A percentile compares a stretch with the other conserved stretches of the same genome.
phyloP scores from a whole-genome alignment of 2,888 invertebrate species.

The Archips crataeganus region DNA sequence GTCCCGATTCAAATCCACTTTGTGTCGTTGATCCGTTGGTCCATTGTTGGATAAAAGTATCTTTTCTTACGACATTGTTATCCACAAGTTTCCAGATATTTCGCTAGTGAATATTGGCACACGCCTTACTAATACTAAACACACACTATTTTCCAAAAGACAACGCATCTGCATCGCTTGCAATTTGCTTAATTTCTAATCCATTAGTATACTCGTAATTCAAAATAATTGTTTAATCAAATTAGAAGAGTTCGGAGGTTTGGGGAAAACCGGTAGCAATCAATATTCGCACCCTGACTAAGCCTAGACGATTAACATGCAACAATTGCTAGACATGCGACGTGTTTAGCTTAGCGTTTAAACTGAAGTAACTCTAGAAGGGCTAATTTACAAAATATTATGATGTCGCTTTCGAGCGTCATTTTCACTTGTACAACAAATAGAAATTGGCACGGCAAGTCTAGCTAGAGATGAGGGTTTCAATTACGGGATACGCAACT shows the following conservation, averaged over 20 bases:
- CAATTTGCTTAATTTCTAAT: background rate
- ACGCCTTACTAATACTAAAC: background rate
- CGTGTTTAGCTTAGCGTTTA: background rate
- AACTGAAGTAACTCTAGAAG: background rate
- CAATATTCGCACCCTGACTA: slow-evolving; percentile 9
- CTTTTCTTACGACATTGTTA: background rate
- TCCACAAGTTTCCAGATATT: background rate
- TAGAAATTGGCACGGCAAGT: too few species aligned
- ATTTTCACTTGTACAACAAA: background rate
- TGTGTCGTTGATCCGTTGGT: too few species aligned
- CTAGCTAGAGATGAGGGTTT: too few species aligned
- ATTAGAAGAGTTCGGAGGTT: slow-evolving; percentile 2
- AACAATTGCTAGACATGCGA: slow-evolving; percentile 5
- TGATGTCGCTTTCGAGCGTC: background rate
- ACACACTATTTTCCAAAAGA: background rate
- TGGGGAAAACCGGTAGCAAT: slow-evolving; percentile 14
- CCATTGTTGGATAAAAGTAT: background rate
- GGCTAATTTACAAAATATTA: background rate
- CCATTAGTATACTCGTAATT: background rate
- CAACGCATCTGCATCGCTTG: background rate
- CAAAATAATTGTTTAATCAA: background rate
- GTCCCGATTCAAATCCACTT: too few species aligned
- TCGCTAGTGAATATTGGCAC: background rate
- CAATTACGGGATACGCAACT: too few species aligned
- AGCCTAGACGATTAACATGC: slow-evolving; percentile 5